Conservation (phyloP, 1,140 invertebrate species). For the Monomorium pharaonis region DNA sequence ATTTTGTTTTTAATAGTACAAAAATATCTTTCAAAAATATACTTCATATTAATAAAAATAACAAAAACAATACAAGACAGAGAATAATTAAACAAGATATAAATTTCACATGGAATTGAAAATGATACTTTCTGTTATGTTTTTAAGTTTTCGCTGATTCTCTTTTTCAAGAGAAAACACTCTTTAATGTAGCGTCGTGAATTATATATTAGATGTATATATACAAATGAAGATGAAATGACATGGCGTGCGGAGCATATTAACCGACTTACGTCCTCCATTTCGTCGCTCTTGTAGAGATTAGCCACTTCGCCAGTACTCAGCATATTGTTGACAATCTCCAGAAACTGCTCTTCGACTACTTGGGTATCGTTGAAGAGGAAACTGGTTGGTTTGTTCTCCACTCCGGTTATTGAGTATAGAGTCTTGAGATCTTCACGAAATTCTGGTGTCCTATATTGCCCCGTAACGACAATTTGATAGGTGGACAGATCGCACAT, state of each 20-base stretch:
- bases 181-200: not conserved
- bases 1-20: not conserved
- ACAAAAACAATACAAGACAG: not conserved
- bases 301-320: conserved; percentile 94
- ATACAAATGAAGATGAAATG: conserved; percentile 10
- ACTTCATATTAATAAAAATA: not conserved
- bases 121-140: not conserved
- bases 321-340: conserved; percentile 94
- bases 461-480: conserved; percentile 92
- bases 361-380: conserved; percentile 94
- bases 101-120: conserved; percentile 19
- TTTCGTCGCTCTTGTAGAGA: conserved; percentile 93
- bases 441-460: conserved; percentile 91
- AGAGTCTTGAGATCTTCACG: conserved; percentile 93
- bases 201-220: too few species aligned
- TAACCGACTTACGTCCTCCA: conserved; percentile 89
- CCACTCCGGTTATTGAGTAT: conserved; percentile 90
- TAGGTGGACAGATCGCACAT: conserved; percentile 92
- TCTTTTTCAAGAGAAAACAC: not conserved
- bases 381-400: conserved; percentile 91
- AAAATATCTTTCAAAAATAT: not conserved
- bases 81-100: conserved; percentile 13
- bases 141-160: conserved; percentile 35
- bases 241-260: conserved; percentile 14
- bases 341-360: conserved; percentile 92